Base-by-base conservation (phyloP, 2,888 invertebrate species). In the Plutella xylostella region DNA sequence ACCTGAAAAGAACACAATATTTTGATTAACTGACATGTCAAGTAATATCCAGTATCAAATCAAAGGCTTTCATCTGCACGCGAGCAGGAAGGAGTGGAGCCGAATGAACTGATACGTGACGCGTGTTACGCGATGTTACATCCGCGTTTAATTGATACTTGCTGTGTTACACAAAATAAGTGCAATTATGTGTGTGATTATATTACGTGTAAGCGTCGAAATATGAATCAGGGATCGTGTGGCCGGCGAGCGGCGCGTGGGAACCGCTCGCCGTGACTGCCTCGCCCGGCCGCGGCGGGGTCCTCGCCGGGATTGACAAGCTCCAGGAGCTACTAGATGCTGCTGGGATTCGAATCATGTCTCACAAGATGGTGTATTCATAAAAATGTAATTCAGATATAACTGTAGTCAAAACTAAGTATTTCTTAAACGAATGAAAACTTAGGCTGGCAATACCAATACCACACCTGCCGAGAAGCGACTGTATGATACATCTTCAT, bases 1-100 rank as follows among this genome's bases (percentile, higher is more conserved):
- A 42, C 41, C 41, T 42, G 41, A 42, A 42, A 42, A 30, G 28
- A 30, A 22, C 19, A 28, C n/a, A 28, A 28, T 28, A 28, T 12
- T 9, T n/a, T 28, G 11, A 28, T 28, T 28, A 33, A 14, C 7
- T 17, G 33, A 6, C 12, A 4, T 11, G 31, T 5, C 12, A 15
- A 11, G 15, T 14, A 28, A 28, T n/a, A n/a, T 28, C 9, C 28
- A 28, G 28, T 12, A 28, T 6, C 9, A 12, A 12, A 28, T 28
- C 28, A 3, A 28, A 9, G 11, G 28, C 28, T 28, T 28, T 28
- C 28, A 28, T 28, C 28, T 28, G 28, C 28, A 28, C 28, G 28
- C 28, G 28, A 28, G 17, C 17, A 17, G 15, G 14, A 33, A 33
- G 33, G 33, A 17, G 15, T 28, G 9, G 14, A 17, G 15, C 17